Evolutionary conservation across 2,113 vertebrate species (phyloP).

Genomic region (Alaudala cheleensis): DNA sequence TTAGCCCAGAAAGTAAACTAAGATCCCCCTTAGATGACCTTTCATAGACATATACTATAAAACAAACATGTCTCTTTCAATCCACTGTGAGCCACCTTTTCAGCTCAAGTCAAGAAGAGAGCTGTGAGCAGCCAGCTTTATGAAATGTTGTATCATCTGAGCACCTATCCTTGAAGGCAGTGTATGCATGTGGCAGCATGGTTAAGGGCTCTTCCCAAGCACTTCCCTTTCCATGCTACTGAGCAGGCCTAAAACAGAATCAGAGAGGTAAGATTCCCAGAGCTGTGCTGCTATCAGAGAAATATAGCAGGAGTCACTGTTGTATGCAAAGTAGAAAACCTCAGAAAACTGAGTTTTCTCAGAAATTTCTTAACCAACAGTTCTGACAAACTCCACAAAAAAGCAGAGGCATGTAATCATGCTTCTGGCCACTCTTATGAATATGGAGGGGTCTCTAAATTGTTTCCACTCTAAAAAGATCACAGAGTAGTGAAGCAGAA

Average conservation of each 20-base stretch:
- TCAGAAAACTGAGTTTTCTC: background rate
- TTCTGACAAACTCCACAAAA: background rate
- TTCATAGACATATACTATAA: background rate
- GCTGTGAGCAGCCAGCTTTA: background rate
- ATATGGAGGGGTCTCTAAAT: background rate
- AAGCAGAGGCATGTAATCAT: background rate
- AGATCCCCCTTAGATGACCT: background rate
- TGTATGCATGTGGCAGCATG: accelerated
- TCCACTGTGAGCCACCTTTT: background rate
- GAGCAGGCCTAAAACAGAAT: background rate
- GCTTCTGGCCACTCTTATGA: background rate
- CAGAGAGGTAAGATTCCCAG: background rate
- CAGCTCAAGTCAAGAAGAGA: background rate
- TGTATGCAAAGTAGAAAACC: background rate
- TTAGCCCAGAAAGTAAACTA: background rate
- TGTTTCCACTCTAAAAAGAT: background rate
- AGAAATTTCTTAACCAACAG: background rate
- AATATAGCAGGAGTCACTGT: background rate
- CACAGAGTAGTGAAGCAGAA: background rate
- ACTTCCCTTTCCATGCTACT: background rate
- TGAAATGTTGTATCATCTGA: background rate
- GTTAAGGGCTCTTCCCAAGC: background rate
- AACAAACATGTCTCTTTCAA: background rate
- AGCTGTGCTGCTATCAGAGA: background rate
- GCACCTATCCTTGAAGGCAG: background rate